Conservation (phyloP, 2,113 vertebrate genomes). For the Donacobius atricapilla region DNA sequence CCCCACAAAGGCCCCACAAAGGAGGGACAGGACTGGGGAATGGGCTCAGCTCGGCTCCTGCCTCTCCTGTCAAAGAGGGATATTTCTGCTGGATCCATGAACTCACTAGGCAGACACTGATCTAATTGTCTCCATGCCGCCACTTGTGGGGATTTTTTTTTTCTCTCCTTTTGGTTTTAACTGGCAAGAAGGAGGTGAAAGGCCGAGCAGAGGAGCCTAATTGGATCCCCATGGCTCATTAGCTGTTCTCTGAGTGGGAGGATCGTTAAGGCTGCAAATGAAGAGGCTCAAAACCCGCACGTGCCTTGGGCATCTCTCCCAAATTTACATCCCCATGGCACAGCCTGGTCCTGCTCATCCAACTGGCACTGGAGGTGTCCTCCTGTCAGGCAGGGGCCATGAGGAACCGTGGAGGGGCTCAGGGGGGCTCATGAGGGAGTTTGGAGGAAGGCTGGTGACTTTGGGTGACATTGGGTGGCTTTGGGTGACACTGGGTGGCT, state of each 20-base stretch:
- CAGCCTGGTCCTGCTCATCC: background rate
- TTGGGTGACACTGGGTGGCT: background rate
- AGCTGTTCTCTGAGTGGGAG: background rate
- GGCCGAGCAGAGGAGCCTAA: background rate
- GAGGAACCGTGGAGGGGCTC: rapidly evolving
- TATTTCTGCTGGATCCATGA: background rate
- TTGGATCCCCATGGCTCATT: conserved; percentile 1
- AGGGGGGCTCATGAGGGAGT: rapidly evolving
- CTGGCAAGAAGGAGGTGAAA: background rate
- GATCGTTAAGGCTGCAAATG: background rate
- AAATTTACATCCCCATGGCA: rapidly evolving
- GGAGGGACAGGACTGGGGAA: rapidly evolving
- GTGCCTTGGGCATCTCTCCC: rapidly evolving
- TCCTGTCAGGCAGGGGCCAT: rapidly evolving
- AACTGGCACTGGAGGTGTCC: background rate
- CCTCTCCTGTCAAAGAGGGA: background rate
- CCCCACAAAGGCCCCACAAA: background rate
- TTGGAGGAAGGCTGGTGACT: background rate
- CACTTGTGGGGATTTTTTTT: background rate
- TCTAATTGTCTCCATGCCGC: background rate
- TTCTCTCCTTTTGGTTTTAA: background rate
- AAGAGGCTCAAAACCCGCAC: background rate
- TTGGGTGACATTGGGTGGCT: background rate
- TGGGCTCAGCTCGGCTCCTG: background rate
- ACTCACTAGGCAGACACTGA: conserved; percentile 2